phyloP scores from a whole-genome alignment of 92 coral and sea anemone species.

The Parazoanthus swiftii region DNA sequence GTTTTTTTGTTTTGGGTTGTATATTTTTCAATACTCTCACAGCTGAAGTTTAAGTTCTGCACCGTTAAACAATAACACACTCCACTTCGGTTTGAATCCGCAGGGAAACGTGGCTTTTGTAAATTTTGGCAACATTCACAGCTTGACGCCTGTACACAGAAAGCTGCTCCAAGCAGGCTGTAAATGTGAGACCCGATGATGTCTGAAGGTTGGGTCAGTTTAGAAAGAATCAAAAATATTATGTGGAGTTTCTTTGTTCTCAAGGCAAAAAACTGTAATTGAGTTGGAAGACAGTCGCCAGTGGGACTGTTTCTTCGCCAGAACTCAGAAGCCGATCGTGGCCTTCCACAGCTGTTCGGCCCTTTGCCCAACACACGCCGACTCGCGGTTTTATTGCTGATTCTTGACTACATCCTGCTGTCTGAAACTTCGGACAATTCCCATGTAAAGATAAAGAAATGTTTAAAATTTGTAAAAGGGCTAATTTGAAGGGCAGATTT shows the following conservation, averaged over 20 bases:
- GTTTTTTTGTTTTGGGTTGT: not conserved
- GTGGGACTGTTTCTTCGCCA: not conserved
- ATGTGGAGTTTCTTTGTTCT: not conserved
- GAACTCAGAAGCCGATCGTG: not conserved
- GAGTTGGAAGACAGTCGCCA: not conserved
- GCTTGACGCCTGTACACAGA: slow-evolving; percentile 24
- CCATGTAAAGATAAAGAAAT: not conserved
- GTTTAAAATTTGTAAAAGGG: slow-evolving; percentile 34
- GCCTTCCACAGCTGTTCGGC: not conserved
- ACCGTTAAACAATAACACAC: slow-evolving; percentile 1
- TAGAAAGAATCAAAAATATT: slow-evolving; percentile 1
- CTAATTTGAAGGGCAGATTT: slow-evolving; percentile 42
- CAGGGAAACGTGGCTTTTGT: not conserved
- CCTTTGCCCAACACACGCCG: not conserved
- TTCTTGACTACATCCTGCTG: not conserved
- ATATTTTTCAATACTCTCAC: not conserved
- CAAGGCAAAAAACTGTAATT: not conserved
- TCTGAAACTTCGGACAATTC: not conserved
- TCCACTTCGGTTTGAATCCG: not conserved
- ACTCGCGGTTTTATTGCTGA: not conserved
- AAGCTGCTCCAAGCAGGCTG: not conserved
- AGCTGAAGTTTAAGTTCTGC: not conserved
- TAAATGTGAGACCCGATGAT: not conserved
- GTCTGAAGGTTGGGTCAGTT: slow-evolving; percentile 7
- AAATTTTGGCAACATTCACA: slow-evolving; percentile 22